Evolutionary conservation across 1,140 invertebrate genomes (phyloP), one percentile per base, ranked within the genome.

Genomic region (Anastrepha obliqua): DNA sequence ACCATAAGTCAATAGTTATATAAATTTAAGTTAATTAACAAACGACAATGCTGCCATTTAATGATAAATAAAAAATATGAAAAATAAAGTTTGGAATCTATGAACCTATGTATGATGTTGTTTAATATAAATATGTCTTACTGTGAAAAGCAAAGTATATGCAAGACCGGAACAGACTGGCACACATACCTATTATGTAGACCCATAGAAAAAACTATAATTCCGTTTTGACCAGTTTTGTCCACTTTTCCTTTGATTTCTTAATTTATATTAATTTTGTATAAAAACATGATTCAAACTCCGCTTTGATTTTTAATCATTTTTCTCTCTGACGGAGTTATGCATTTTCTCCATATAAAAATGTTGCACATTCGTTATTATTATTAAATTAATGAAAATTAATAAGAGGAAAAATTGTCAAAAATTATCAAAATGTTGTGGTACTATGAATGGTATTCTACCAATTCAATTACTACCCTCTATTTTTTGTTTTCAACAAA

Each of bases 1-100:
- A 60, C 85, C 62, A 60, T 62, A 59, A 86, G 85, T 86, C 51
- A 86, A 86, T 60, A 86, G 29, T 51, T 81, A 47, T 42, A 51
- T 81, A 65, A 86, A 60, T 86, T 60, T 86, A 62, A 86, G 85
- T 0, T 86, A 86, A 44, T 42, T 55, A 86, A 86, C 9, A 62
- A 64, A 86, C 85, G 39, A 65, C 59, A 62, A 62, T 51, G 59
- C 42, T 86, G 85, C 85, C 85, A 86, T 86, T 86, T 86, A 86
- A 86, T 39, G 58, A 86, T 86, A 62, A 86, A 86, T 62, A 86
- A 86, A 62, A 81, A 47, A 81, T 20, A 11, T 29, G 58, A 65
- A 86, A 29, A 86, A 55, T 29, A 8, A 62, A 55, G 44, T 60
- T 29, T 29, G 29, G 29, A 44, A 62, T 17, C 17, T 20, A n/a